Base-by-base conservation (phyloP, 2,797 vertebrate species). In the Pygocentrus nattereri region DNA sequence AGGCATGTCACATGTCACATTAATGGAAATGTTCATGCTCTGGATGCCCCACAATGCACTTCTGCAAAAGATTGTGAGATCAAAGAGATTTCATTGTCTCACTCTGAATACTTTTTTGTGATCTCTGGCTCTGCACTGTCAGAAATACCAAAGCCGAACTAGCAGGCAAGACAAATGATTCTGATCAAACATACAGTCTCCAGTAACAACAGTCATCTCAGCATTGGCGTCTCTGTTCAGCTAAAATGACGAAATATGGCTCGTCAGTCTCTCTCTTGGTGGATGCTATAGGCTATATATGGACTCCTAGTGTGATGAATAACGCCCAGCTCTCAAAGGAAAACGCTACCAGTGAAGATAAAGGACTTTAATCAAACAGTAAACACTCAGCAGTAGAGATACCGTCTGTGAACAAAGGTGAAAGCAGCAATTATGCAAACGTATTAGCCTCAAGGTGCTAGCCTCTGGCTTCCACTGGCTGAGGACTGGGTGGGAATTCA, bases 281-380 rank as follows among this genome's bases (percentile, higher is more conserved):
- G 4, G 47, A 16, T 49, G 2, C 15, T 50, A 50, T 8, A 50
- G 49, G 49, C 41, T 19, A 8, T 21, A 56, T 25, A 38, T 25
- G 16, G 47, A 54, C 38, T 21, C 13, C 23, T 58, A 23, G 11
- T 50, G 21, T 18, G 50, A 21, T 13, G 50, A 54, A 58, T 30
- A 52, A 38, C 44, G 30, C 49, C 49, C 38, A 16, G 16, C 58
- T 76, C 34, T 76, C 0, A 59, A 58, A 44, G 15, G 69, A 54
- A 47, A 34, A 44, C 31, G 15, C n/a, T 44, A 0, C 47, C 6
- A 27, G 31, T 71, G 25, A 76, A 71, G 74, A 81, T 47, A 54
- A 73, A 69, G 31, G 23, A 15, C 30, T 79, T 70, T 75, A 74
- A 47, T 59, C 62, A 76, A 76, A 68, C 52, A 54, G 34, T 49